phyloP scores from a whole-genome alignment of 2,888 invertebrate genomes.

The Trachelus troglodyta region DNA sequence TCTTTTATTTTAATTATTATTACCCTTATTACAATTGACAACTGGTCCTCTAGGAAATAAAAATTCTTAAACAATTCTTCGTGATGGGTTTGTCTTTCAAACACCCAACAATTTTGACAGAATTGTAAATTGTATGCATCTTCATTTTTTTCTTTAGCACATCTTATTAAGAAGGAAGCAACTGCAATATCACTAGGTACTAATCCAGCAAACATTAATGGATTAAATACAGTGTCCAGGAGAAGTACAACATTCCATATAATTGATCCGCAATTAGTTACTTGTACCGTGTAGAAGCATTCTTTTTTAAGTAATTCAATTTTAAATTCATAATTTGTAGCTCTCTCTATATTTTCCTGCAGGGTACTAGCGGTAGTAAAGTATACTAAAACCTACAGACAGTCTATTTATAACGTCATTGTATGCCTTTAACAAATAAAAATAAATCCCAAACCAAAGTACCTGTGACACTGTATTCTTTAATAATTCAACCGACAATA shows the following conservation, averaged over 20 bases:
- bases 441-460: not conserved
- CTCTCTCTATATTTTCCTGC: not conserved
- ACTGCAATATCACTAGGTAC: not conserved
- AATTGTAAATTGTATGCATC: not conserved
- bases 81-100: not conserved
- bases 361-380: not conserved
- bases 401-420: not conserved
- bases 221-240: not conserved
- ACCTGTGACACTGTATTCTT: not conserved
- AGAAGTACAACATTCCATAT: not conserved
- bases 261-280: slow-evolving; percentile 19
- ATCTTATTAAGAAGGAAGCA: not conserved
- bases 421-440: not conserved
- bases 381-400: not conserved
- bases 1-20: slow-evolving; percentile 7
- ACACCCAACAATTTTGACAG: slow-evolving; percentile 7
- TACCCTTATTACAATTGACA: slow-evolving; percentile 35
- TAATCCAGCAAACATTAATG: not conserved
- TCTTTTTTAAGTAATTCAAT: slow-evolving; percentile 19
- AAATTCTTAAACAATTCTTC: slow-evolving; percentile 5
- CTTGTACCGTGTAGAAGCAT: slow-evolving; percentile 17
- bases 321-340: slow-evolving; percentile 16
- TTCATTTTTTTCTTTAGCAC: not conserved
- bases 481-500: not conserved
- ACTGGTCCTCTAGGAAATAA: slow-evolving; percentile 27